These are phyloP conservation scores for Octonoba sinensis DNA, from an alignment of 2,888 invertebrate species.

Conservation along the genomic window DNA sequence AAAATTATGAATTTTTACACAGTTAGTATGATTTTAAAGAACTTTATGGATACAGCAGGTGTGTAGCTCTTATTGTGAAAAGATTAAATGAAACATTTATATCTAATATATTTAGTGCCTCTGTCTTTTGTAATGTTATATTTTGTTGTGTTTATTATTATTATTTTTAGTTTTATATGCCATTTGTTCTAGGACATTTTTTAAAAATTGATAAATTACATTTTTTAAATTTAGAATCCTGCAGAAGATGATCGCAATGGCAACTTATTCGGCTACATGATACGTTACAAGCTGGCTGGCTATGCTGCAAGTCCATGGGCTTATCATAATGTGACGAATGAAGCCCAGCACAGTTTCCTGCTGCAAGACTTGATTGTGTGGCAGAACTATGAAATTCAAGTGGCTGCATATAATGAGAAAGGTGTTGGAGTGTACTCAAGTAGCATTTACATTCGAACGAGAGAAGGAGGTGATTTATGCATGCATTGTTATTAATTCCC, in stretches of 20 bases:
- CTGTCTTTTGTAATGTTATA: no score
- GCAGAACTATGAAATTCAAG: constrained; percentile 96
- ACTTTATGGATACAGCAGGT: no score
- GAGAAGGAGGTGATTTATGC: constrained; percentile 81
- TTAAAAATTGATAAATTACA: neutral
- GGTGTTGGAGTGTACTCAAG: constrained; percentile 94
- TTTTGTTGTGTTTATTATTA: neutral
- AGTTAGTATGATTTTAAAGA: no score
- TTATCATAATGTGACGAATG: constrained; percentile 90
- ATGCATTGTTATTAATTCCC: neutral
- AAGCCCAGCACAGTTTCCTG: constrained; percentile 89
- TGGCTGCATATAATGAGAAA: constrained; percentile 96
- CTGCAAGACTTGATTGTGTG: constrained; percentile 95
- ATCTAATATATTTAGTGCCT: no score
- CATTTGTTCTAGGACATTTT: neutral
- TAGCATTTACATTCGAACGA: constrained; percentile 91
- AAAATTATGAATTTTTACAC: no score
- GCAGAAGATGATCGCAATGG: constrained; percentile 95
- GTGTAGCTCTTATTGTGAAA: no score
- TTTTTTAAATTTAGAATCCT: constrained; percentile 78
- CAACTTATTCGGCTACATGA: constrained; percentile 91
- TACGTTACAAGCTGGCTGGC: constrained; percentile 90
- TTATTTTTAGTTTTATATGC: neutral
- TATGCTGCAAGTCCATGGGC: constrained; percentile 92
- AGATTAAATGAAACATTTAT: no score